Percentiles rank a stretch among this genome's conserved stretches.
phyloP scores from a whole-genome alignment of 2,797 vertebrate genomes.

The Phoeniculus purpureus region DNA sequence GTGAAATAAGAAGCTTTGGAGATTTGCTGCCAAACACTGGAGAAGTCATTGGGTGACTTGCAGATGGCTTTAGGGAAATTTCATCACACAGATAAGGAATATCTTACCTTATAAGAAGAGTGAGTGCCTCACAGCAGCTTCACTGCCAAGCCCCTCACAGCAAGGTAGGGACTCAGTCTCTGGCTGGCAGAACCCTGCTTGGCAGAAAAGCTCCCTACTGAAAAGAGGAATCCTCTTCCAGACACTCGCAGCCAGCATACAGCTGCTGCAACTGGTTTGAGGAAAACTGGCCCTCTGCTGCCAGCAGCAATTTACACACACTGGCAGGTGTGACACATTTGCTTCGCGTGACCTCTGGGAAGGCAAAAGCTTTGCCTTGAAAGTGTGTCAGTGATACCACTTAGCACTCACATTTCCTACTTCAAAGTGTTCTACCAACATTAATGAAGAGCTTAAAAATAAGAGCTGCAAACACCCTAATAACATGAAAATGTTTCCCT shows the following conservation, averaged over 20 bases:
- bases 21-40: background rate
- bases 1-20: background rate
- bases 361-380: background rate
- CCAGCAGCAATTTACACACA: constrained; percentile 2
- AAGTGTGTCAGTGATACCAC: constrained; percentile 46
- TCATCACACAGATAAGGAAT: background rate
- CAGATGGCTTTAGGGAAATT: background rate
- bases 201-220: background rate
- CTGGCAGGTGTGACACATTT: constrained; percentile 35
- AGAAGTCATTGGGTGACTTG: background rate
- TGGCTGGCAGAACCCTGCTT: background rate
- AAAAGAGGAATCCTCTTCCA: background rate
- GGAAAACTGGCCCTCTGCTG: background rate
- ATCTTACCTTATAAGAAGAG: background rate
- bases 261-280: background rate
- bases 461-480: constrained; percentile 46
- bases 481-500: constrained; percentile 23
- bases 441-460: constrained; percentile 47
- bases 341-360: constrained; percentile 36
- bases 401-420: constrained; percentile 37
- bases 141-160: background rate
- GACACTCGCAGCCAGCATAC: background rate
- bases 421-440: constrained; percentile 46
- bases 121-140: background rate
- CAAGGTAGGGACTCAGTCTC: fast-evolving